Evolutionary conservation across 2,113 vertebrate genomes (phyloP).

Genomic region (Hemichromis elongatus): DNA sequence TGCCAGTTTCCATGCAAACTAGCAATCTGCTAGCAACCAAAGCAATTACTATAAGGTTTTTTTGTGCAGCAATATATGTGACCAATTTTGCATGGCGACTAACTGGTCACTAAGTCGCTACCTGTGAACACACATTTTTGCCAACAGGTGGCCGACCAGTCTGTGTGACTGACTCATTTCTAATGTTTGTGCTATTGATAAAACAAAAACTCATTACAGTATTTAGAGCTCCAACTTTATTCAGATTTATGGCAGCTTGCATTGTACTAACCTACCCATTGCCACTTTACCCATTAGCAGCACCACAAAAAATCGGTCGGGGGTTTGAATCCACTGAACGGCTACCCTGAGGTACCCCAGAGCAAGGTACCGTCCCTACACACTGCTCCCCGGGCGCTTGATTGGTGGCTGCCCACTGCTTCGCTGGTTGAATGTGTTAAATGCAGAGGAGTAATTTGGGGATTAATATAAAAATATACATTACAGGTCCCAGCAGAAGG

Average conservation of each 20-base stretch:
- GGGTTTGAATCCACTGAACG: no score
- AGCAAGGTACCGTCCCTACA: no score
- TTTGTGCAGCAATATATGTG: background rate
- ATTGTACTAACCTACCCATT: background rate
- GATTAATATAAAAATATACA: no score
- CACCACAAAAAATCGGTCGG: no score
- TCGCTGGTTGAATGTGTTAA: no score
- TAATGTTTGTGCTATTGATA: background rate
- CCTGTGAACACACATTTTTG: background rate
- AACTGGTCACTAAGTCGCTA: background rate
- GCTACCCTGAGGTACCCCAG: no score
- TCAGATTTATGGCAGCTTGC: background rate
- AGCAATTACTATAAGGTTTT: background rate
- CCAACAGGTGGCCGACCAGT: background rate
- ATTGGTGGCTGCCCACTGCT: no score
- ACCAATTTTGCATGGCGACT: background rate
- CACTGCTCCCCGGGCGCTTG: no score
- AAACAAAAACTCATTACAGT: background rate
- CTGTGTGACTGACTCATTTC: background rate
- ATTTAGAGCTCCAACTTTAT: background rate
- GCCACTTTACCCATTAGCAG: background rate
- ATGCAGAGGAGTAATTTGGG: no score
- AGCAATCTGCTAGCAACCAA: background rate
- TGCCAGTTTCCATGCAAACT: background rate
- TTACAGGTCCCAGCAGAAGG: background rate